Base-by-base conservation (phyloP, 2,888 invertebrate genomes). In the Epiblema foenella region DNA sequence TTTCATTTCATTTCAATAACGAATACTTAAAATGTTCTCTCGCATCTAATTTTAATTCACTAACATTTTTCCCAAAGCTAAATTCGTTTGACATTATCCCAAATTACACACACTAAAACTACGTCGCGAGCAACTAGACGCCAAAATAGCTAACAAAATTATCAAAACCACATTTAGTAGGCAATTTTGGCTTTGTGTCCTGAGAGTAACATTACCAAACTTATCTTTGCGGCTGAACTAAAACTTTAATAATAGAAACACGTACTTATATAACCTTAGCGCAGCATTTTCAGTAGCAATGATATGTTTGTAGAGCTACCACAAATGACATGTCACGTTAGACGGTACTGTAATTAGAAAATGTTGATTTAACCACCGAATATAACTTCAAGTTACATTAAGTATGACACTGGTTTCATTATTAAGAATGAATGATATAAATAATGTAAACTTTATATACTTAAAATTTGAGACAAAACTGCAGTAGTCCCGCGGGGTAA, bases 91-190 rank as follows among this genome's bases (percentile, higher is more conserved):
- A 33, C 33, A 33, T 33, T 33, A 33, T 33, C 33, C 33, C 0
- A 33, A 33, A 42, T 11, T n/a, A 42, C 24, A 46, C n/a, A n/a
- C 60, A n/a, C 10, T 60, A 60, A 46, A 12, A 12, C 20, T 39
- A 39, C 39, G 2, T 10, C n/a, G 46, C 17, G 24, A 7, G 24
- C 46, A 59, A 8, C 3, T 18, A 58, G 20, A 42, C 8, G 46
- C 42, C 24, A 18, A 68, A 62, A 46, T 33, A 24, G 42, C 42
- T 7, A 46, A 20, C 24, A 59, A 12, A 24, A 46, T n/a, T 60
- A 60, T 60, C 60, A 46, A 60, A 60, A 60, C 46, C 60, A 46
- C 24, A 29, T 46, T 60, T 15, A n/a, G 11, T 46, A 60, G 24
- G 46, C 60, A 60, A 60, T 60, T 60, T 60, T n/a, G n/a, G 15